Evolutionary conservation across 2,888 invertebrate genomes (phyloP), one percentile per base, ranked within the genome.

Genomic region (Erebia palarica): DNA sequence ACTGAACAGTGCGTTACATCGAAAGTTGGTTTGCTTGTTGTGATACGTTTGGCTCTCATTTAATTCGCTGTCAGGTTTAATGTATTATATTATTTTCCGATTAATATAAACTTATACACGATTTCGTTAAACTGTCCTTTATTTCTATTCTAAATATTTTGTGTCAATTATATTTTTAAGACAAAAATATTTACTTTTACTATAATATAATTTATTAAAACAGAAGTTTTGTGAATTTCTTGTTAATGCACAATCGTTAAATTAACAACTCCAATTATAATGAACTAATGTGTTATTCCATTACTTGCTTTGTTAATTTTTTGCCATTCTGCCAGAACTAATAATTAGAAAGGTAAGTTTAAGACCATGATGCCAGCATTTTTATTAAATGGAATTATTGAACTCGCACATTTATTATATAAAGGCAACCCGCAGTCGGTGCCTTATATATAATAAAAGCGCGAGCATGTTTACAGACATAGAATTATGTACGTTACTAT

Each of bases 121-220:
- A 44, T 61, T 47, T 18, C 47, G 59, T 49, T 67, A 7, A 10
- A 18, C 49, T 60, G 36, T 51, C 11, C 9, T 64, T 64, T 36
- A 65, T 18, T 27, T 14, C 3, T 18, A 53, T 7, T 16, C 27
- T 11, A 42, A 36, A 51, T 58, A 14, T 51, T 60, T 59, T n/a
- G 13, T 68, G 67, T 68, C 67, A 59, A 60, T 68, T 51, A 68
- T 60, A 49, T 36, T 49, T 67, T 27, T 67, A 67, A 67, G 83
- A 36, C 27, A 36, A 65, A 65, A 10, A 63, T 49, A 49, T 63
- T 49, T 61, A 18, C 18, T 63, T 61, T 47, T 53, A 36, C 11
- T 27, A 27, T 27, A 21, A 51, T 51, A 64, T 53, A 27, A 27
- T 49, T 16, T 63, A 18, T 21, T 65, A 53, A 3, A 13, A 36